Evolutionary conservation across 2,888 invertebrate species (phyloP).

Genomic region (Lutraria lutraria): DNA sequence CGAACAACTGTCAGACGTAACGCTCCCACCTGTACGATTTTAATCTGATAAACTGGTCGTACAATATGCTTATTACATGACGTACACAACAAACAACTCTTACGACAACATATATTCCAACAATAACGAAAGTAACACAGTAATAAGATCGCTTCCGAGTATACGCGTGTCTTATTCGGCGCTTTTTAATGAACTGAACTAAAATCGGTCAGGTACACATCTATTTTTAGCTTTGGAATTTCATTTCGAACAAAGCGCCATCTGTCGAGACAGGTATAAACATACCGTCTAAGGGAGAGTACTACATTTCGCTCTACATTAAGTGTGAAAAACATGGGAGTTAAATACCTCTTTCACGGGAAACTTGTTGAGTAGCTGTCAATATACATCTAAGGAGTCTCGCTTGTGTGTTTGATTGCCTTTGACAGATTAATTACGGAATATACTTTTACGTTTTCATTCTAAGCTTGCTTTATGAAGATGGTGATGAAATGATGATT

Average conservation of each 20-base stretch:
- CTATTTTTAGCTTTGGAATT: constrained; percentile 61
- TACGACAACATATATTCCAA: not conserved
- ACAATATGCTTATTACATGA: not conserved
- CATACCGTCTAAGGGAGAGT: constrained; percentile 32
- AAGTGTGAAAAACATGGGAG: not conserved
- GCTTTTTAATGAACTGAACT: constrained; percentile 34
- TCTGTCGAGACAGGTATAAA: constrained; percentile 57
- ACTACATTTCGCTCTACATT: constrained; percentile 1
- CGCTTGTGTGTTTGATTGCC: not conserved
- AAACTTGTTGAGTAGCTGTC: not conserved
- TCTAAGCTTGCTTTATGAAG: not conserved
- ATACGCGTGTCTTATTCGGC: not conserved
- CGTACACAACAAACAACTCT: not conserved
- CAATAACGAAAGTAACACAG: not conserved
- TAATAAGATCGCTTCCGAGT: not conserved
- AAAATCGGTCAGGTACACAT: constrained; percentile 42
- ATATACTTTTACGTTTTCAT: not conserved
- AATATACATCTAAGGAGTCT: not conserved
- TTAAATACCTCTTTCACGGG: too few relatives aligned
- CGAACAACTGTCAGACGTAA: not conserved
- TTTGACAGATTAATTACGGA: not conserved
- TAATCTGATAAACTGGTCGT: not conserved
- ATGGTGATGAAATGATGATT: not conserved
- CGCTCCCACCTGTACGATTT: constrained; percentile 6
- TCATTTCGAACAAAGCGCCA: constrained; percentile 58